A percentile compares a stretch with the other conserved stretches of the same genome.
These are phyloP conservation scores for Perccottus glenii DNA, from an alignment of 2,113 vertebrate genomes.

Conservation along the genomic window DNA sequence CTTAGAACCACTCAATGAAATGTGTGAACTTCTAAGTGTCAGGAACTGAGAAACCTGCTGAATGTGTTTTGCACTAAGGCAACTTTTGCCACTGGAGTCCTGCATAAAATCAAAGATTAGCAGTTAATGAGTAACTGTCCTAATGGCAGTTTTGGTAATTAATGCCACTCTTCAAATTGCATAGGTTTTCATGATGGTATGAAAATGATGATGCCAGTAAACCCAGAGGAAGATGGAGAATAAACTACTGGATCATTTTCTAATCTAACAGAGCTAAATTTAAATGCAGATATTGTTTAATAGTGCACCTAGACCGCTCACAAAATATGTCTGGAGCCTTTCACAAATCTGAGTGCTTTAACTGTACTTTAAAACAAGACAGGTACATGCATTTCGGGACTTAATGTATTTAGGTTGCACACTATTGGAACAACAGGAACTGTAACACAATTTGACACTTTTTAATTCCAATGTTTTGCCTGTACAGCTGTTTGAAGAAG, in stretches of 20 bases:
- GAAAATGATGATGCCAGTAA: constrained; percentile 37
- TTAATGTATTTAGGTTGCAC: constrained; percentile 8
- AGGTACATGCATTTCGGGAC: neutral
- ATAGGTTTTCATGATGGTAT: constrained; percentile 64
- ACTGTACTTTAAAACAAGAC: neutral
- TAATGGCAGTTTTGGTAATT: constrained; percentile 15
- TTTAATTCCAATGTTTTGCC: constrained; percentile 15
- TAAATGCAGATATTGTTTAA: constrained; percentile 1
- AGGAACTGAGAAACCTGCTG: constrained; percentile 4
- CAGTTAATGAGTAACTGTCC: constrained; percentile 14
- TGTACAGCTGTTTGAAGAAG: constrained; percentile 34
- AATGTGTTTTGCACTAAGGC: constrained; percentile 9
- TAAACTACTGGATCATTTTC: neutral
- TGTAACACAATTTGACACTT: neutral
- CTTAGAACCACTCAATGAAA: constrained; percentile 32
- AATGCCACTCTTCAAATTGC: constrained; percentile 65
- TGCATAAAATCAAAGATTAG: constrained; percentile 31
- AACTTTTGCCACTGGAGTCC: constrained; percentile 18
- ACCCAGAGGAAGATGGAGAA: neutral
- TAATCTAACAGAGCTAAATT: neutral
- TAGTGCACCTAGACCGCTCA: constrained; percentile 36
- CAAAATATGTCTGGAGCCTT: too few relatives aligned
- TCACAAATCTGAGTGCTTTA: too few relatives aligned
- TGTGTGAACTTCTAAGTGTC: constrained; percentile 6
- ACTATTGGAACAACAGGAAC: too few relatives aligned